Percentiles rank a stretch among this genome's conserved stretches.
Evolutionary conservation across 2,888 invertebrate species (phyloP).

Genomic region (Eupithecia subumbrata): DNA sequence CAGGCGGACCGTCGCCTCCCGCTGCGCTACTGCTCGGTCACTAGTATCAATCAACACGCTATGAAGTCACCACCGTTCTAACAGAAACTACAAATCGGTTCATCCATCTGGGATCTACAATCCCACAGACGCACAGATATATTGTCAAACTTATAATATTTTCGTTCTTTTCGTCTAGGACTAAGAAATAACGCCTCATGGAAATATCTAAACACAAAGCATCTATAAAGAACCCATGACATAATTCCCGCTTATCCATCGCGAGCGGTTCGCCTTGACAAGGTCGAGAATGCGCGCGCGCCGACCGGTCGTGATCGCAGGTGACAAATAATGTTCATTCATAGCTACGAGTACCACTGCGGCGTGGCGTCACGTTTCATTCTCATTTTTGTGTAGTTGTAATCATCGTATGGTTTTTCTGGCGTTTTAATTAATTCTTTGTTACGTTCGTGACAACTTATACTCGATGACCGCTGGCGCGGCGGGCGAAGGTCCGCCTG

Average conservation of each 20-base stretch:
- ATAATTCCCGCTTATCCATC: slow-evolving; percentile 33
- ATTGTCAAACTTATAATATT: no score
- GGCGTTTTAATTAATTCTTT: not conserved
- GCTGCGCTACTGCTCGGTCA: no score
- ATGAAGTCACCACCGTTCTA: no score
- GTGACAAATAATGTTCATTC: slow-evolving; percentile 44
- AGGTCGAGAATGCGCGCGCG: slow-evolving; percentile 56
- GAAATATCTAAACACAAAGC: not conserved
- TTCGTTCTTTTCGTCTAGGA: not conserved
- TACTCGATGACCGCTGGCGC: no score
- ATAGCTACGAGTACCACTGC: slow-evolving; percentile 26
- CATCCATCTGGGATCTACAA: no score
- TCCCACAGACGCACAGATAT: no score
- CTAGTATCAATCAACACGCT: no score
- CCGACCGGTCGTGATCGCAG: slow-evolving; percentile 41
- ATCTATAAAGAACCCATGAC: slow-evolving; percentile 36
- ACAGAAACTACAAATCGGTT: no score
- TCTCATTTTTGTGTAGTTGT: slow-evolving; percentile 28
- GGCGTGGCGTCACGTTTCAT: slow-evolving; percentile 24
- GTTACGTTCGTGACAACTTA: no score
- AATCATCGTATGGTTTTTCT: not conserved
- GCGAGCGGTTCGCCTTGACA: slow-evolving; percentile 62
- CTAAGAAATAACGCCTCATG: not conserved
- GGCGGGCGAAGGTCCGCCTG: no score
- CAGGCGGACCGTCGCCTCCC: no score